A percentile compares a stretch with the other conserved stretches of the same genome.
phyloP scores from a whole-genome alignment of 2,888 invertebrate species.

The Petrophora chlorosata region DNA sequence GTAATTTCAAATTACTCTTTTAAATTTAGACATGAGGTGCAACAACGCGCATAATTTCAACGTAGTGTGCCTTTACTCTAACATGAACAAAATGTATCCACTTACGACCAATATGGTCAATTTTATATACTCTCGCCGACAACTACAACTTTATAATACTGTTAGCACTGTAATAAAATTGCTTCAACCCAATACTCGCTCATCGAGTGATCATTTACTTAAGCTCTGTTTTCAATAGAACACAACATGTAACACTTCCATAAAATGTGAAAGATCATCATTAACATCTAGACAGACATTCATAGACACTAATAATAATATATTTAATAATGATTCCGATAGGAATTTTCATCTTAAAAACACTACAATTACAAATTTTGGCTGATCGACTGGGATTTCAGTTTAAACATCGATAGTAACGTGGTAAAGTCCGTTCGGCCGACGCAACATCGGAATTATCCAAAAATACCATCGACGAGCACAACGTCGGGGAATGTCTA shows the following conservation, averaged over 20 bases:
- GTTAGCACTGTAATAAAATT: constrained; percentile 56
- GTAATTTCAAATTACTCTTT: too few species aligned
- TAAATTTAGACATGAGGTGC: too few species aligned
- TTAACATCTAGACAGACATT: constrained; percentile 23
- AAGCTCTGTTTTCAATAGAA: constrained; percentile 38
- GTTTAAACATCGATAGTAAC: constrained; percentile 12
- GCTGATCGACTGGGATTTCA: constrained; percentile 55
- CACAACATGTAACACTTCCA: constrained; percentile 31
- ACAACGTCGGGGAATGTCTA: constrained; percentile 61
- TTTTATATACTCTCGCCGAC: constrained; percentile 42
- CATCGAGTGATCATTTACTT: constrained; percentile 24
- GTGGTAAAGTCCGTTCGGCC: constrained; percentile 9
- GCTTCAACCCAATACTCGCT: constrained; percentile 42
- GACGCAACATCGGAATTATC: neutral
- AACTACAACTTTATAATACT: constrained; percentile 65
- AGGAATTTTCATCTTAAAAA: constrained; percentile 25
- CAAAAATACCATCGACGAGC: constrained; percentile 19
- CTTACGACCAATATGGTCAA: constrained; percentile 36
- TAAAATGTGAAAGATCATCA: constrained; percentile 29
- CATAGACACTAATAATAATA: constrained; percentile 25
- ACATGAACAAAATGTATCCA: constrained; percentile 18
- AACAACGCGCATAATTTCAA: constrained; percentile 1
- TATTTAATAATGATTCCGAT: constrained; percentile 16
- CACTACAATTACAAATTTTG: constrained; percentile 52
- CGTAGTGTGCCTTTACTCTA: constrained; percentile 15